Percentiles rank a stretch among this genome's conserved stretches.
Evolutionary conservation across 2,113 vertebrate genomes (phyloP).

Genomic region (Pampusana beccarii): DNA sequence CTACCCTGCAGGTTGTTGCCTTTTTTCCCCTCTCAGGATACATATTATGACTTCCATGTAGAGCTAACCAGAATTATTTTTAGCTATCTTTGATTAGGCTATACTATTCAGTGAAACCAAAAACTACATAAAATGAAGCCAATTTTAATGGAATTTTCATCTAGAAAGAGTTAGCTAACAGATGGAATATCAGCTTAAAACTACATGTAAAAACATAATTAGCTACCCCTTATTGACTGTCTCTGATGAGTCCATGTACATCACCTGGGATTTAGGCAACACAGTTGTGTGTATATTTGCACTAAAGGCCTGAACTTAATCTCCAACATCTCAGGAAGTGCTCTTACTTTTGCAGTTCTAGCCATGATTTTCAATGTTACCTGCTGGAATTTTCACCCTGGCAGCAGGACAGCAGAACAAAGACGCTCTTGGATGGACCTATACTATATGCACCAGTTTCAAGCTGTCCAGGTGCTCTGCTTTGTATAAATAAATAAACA

Average conservation of each 20-base stretch:
- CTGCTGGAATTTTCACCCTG: not conserved
- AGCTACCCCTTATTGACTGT: not conserved
- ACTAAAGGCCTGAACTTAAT: not conserved
- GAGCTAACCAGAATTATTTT: not conserved
- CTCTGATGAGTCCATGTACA: not conserved
- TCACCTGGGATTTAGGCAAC: not conserved
- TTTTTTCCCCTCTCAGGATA: not conserved
- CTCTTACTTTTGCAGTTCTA: not conserved
- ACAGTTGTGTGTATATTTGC: not conserved
- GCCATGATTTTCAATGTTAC: not conserved
- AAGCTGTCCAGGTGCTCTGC: not conserved
- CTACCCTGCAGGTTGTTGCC: not conserved
- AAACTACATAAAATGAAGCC: not conserved
- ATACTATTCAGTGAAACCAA: not conserved
- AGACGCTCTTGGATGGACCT: not conserved
- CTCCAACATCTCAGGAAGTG: not conserved
- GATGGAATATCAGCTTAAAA: constrained; percentile 3
- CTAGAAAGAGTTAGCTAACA: not conserved
- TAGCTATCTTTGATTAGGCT: not conserved
- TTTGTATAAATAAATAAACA: not conserved
- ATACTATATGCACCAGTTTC: not conserved
- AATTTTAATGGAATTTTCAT: constrained; percentile 7
- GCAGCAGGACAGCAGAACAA: not conserved
- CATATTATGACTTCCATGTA: not conserved
- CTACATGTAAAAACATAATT: not conserved